These are phyloP conservation scores for Toxotes jaculatrix DNA, from an alignment of 2,113 vertebrate genomes.

Conservation along the genomic window DNA sequence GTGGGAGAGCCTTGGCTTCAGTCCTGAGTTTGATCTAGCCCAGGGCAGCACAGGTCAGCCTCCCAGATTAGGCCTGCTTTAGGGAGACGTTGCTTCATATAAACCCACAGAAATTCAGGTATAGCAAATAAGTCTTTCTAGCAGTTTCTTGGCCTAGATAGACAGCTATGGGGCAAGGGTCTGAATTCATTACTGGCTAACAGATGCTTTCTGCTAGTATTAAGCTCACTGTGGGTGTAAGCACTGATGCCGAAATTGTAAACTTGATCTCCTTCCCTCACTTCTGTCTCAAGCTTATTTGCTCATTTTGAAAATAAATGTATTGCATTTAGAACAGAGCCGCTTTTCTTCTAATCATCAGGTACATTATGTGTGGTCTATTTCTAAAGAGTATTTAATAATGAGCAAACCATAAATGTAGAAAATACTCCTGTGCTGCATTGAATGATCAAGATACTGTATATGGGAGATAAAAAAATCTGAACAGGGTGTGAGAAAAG, in stretches of 20 bases:
- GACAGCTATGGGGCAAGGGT: slow-evolving; percentile 53
- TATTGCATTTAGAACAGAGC: background rate
- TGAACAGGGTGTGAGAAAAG: slow-evolving; percentile 12
- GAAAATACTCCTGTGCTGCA: background rate
- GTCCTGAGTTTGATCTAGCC: slow-evolving; percentile 71
- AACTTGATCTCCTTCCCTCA: slow-evolving; percentile 39
- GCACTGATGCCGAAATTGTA: slow-evolving; percentile 25
- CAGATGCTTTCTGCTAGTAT: slow-evolving; percentile 60
- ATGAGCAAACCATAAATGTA: background rate
- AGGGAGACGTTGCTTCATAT: slow-evolving; percentile 60
- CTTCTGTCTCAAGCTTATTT: slow-evolving; percentile 23
- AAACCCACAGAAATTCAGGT: slow-evolving; percentile 68
- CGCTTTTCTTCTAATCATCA: background rate
- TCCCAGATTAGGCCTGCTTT: slow-evolving; percentile 70
- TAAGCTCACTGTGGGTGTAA: slow-evolving; percentile 47
- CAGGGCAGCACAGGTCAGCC: slow-evolving; percentile 61
- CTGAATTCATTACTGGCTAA: slow-evolving; percentile 63
- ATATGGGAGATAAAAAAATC: background rate
- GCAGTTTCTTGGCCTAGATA: slow-evolving; percentile 67
- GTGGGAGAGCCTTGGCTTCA: slow-evolving; percentile 64
- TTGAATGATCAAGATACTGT: background rate
- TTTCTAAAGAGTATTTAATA: background rate
- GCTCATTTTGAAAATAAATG: slow-evolving; percentile 6
- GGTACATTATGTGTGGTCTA: background rate
- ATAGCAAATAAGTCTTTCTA: slow-evolving; percentile 66